These are phyloP conservation scores for Leptestheria dahalacensis DNA, from an alignment of 1,140 invertebrate species.

Conservation along the genomic window DNA sequence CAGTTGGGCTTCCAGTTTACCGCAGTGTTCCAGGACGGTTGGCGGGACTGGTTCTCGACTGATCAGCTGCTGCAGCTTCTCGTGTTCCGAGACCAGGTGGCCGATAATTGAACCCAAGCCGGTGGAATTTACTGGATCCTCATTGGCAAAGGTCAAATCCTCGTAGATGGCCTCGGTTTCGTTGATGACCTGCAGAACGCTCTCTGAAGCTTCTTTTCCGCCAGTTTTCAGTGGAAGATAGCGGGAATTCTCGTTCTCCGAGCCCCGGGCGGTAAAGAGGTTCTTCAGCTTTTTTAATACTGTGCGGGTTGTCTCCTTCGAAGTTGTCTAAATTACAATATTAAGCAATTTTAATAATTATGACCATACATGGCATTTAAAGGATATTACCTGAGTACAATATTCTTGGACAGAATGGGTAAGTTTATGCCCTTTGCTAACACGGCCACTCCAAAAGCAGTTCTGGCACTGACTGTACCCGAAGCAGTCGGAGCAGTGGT, in stretches of 20 bases:
- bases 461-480: conserved; percentile 63
- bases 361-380: no score
- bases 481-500: conserved; percentile 57
- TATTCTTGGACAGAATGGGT: conserved; percentile 66
- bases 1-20: conserved; percentile 3
- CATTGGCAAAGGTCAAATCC: neutral
- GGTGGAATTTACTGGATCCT: neutral
- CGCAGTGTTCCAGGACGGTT: neutral
- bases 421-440: conserved; percentile 51
- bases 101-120: neutral
- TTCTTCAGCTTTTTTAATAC: conserved; percentile 33
- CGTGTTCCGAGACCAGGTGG: neutral
- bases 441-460: conserved; percentile 59
- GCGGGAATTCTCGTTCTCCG: conserved; percentile 25
- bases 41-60: neutral
- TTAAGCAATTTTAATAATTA: no score
- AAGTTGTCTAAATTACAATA: conserved; percentile 29
- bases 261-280: conserved; percentile 24
- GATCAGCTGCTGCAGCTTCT: neutral
- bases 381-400: conserved; percentile 36
- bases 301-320: conserved; percentile 33
- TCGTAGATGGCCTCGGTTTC: neutral
- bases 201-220: neutral
- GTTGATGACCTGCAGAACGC: conserved; percentile 3
- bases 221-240: conserved; percentile 20